Conservation (phyloP, 1,140 invertebrate species). For the Trinorchestia longiramus region DNA sequence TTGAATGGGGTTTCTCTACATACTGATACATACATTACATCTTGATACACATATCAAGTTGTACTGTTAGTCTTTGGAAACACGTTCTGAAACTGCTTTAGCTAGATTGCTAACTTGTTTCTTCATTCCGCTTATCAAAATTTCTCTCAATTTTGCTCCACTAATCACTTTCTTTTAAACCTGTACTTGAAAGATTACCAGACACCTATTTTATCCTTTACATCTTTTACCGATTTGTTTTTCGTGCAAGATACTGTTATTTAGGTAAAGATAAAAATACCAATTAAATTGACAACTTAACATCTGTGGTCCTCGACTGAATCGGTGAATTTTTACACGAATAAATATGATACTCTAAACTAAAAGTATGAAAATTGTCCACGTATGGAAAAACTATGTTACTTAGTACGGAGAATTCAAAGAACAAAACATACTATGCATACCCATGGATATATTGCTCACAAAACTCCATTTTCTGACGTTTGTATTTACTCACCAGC, state of each 20-base stretch:
- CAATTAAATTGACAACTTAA: neutral
- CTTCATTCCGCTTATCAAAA: no score
- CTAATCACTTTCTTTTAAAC: neutral
- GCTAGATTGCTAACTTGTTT: no score
- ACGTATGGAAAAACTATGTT: neutral
- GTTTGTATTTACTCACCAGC: constrained; percentile 62
- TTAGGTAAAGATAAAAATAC: neutral
- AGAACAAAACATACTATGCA: neutral
- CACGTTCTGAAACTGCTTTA: no score
- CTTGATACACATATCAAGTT: no score
- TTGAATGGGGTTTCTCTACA: neutral
- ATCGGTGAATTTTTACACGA: neutral
- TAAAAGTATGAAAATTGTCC: neutral
- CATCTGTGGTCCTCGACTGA: neutral
- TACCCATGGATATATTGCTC: neutral
- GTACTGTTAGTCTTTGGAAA: no score
- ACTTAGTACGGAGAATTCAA: neutral
- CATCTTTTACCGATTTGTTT: no score
- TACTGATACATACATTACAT: neutral
- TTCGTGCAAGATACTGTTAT: neutral
- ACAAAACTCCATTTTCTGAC: neutral
- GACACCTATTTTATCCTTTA: neutral
- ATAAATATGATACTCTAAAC: neutral
- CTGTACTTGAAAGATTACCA: neutral
- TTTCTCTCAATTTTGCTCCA: neutral